These are phyloP conservation scores for Pentalonia nigronervosa DNA, from an alignment of 1,140 invertebrate genomes.

Conservation along the genomic window DNA sequence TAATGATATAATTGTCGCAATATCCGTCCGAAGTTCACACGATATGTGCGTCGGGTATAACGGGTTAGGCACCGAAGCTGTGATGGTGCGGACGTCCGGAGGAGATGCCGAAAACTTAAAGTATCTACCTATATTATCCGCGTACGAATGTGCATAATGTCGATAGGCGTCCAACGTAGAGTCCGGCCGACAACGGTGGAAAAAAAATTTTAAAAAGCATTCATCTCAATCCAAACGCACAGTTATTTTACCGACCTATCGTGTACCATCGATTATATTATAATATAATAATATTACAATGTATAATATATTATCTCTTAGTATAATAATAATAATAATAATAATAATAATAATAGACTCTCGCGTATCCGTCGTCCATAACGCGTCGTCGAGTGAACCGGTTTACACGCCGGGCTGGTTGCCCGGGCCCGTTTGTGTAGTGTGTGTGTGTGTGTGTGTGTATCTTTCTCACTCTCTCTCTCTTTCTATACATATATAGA, in stretches of 20 bases:
- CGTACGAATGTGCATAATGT: not conserved
- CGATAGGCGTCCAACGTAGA: not conserved
- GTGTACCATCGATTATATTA: not conserved
- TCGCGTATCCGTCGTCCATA: not conserved
- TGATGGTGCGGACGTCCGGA: not conserved
- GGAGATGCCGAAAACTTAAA: no score
- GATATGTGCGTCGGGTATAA: not conserved
- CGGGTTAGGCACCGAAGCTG: not conserved
- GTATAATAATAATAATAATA: no score
- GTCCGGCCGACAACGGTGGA: no score
- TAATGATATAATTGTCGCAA: not conserved
- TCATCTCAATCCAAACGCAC: not conserved
- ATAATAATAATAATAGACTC: conserved; percentile 11
- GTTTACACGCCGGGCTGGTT: conserved; percentile 2
- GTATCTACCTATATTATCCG: no score
- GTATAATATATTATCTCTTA: not conserved
- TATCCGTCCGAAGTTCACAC: not conserved
- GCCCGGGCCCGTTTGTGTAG: not conserved
- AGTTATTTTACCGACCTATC: not conserved
- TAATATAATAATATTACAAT: not conserved
- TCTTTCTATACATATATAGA: not conserved
- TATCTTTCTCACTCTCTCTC: not conserved
- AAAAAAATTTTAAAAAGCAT: not conserved
- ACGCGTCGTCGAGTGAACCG: conserved; percentile 2
- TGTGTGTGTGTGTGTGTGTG: not conserved